Evolutionary conservation across 2,113 vertebrate species (phyloP).

Genomic region (Heterocephalus glaber): DNA sequence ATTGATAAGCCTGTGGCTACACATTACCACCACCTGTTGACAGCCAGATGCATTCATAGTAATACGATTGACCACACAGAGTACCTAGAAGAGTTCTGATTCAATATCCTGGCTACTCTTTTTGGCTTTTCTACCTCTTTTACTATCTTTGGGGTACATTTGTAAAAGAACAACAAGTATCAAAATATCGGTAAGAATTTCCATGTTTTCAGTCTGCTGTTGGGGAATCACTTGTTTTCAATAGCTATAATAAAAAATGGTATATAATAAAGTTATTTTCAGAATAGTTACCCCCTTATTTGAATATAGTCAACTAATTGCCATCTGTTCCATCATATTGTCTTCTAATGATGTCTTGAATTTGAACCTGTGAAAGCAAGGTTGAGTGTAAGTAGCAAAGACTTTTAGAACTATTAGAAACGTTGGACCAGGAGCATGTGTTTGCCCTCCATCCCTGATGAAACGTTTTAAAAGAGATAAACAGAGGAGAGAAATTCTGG

Average conservation of each 20-base stretch:
- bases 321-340: background rate
- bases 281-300: background rate
- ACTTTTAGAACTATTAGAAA: background rate
- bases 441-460: background rate
- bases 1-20: background rate
- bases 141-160: background rate
- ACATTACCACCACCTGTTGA: background rate
- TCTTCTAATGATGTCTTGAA: conserved; percentile 1
- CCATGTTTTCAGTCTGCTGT: background rate
- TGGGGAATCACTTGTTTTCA: background rate
- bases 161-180: background rate
- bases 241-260: background rate
- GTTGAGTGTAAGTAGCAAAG: background rate
- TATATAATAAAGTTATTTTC: background rate
- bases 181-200: conserved; percentile 51
- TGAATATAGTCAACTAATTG: background rate
- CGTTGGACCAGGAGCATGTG: background rate
- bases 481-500: background rate
- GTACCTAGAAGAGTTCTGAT: background rate
- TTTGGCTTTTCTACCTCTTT: background rate
- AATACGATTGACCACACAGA: background rate
- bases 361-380: background rate
- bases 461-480: background rate
- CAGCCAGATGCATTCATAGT: background rate
- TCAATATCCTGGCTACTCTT: background rate